Evolutionary conservation across 2,113 vertebrate genomes (phyloP).

Genomic region (Prietella phreatophila): DNA sequence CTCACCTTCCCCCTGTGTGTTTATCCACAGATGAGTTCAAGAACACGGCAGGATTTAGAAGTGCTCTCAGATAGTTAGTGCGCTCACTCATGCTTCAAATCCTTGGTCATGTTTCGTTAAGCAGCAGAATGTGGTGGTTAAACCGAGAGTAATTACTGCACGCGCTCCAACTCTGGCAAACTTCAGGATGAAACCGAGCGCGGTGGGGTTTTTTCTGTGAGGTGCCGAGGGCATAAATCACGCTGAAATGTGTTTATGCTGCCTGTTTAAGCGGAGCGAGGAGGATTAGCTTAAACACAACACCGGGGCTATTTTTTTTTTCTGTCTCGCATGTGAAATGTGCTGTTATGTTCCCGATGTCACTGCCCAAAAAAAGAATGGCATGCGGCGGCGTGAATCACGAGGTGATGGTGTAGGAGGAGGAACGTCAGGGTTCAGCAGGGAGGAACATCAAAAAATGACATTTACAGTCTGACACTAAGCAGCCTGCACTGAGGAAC

Average conservation of each 20-base stretch:
- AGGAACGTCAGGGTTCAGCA: conserved; percentile 1
- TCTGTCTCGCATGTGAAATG: conserved; percentile 47
- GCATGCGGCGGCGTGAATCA: conserved; percentile 25
- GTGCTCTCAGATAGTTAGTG: background rate
- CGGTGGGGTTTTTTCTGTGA: background rate
- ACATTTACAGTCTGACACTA: conserved; percentile 4
- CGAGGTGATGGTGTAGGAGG: background rate
- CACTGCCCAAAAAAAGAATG: conserved; percentile 48
- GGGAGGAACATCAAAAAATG: background rate
- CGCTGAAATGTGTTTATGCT: conserved; percentile 67
- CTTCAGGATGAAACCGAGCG: conserved; percentile 67
- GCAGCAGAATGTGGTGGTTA: conserved; percentile 4
- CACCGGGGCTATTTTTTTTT: conserved; percentile 14
- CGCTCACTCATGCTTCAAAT: background rate
- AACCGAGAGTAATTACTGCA: conserved; percentile 58
- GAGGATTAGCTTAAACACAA: conserved; percentile 40
- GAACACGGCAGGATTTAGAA: background rate
- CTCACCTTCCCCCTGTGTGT: background rate
- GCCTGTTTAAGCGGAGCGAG: conserved; percentile 48
- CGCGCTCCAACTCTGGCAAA: conserved; percentile 69
- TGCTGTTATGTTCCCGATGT: conserved; percentile 47
- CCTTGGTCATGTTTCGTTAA: conserved; percentile 53
- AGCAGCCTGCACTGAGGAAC: background rate
- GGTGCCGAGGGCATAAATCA: conserved; percentile 56
- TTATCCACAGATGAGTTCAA: background rate